These are phyloP conservation scores for Poecile atricapillus DNA, from an alignment of 2,113 vertebrate genomes.

Conservation along the genomic window DNA sequence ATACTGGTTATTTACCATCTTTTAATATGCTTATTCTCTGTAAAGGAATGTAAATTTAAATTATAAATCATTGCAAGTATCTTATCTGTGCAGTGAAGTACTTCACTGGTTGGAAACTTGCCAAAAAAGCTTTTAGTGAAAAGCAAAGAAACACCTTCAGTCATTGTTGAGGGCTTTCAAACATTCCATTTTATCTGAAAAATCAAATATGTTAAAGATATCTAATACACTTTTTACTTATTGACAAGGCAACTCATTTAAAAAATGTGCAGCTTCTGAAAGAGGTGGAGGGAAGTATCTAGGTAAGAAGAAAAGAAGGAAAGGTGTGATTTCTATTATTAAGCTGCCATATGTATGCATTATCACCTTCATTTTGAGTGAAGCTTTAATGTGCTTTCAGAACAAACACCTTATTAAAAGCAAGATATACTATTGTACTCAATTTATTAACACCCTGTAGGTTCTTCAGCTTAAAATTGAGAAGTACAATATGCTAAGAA, in stretches of 20 bases:
- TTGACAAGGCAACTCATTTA: constrained; percentile 25
- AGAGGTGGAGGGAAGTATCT: neutral
- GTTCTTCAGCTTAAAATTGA: neutral
- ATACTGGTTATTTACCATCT: neutral
- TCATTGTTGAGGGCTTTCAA: constrained; percentile 4
- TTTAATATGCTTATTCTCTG: neutral
- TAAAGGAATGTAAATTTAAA: neutral
- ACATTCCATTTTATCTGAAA: constrained; percentile 12
- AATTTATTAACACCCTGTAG: constrained; percentile 42
- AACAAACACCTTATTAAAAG: constrained; percentile 45
- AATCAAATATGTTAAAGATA: constrained; percentile 1
- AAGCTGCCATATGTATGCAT: neutral
- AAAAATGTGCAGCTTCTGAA: neutral
- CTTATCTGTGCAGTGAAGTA: neutral
- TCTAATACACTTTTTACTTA: constrained; percentile 5
- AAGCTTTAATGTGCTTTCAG: constrained; percentile 37
- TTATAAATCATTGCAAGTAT: neutral
- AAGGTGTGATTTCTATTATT: constrained; percentile 37
- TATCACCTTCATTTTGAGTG: neutral
- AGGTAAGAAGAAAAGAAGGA: neutral
- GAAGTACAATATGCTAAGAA: neutral
- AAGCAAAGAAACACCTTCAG: neutral
- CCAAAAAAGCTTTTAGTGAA: constrained; percentile 6
- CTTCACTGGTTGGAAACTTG: neutral
- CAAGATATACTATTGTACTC: constrained; percentile 1